Evolutionary conservation across 2,797 vertebrate genomes (phyloP).

Genomic region (Ceyx erithaca): DNA sequence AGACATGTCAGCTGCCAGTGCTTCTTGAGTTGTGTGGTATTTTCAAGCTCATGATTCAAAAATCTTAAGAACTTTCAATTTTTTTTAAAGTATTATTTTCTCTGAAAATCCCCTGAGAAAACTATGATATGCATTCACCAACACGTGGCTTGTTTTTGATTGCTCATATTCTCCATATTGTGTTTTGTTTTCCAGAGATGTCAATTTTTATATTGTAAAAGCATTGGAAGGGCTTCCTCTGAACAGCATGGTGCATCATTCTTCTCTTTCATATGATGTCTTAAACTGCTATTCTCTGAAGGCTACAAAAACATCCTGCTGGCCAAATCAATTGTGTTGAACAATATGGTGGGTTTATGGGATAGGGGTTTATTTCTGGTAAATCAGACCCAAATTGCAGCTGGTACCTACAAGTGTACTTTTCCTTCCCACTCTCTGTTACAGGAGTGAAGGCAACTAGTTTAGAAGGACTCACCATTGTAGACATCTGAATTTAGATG

Average conservation of each 20-base stretch:
- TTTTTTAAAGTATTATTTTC: background rate
- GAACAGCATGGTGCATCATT: background rate
- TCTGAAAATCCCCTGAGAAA: background rate
- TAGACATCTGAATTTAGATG: background rate
- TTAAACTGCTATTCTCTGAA: background rate
- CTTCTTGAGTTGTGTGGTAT: background rate
- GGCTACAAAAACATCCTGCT: background rate
- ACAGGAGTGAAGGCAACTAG: background rate
- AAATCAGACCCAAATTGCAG: background rate
- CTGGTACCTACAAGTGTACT: background rate
- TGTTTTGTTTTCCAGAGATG: background rate
- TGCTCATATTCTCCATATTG: background rate
- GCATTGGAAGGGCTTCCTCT: background rate
- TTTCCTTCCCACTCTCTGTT: background rate
- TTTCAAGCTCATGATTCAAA: conserved; percentile 2
- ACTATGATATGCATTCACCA: background rate
- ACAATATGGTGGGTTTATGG: background rate
- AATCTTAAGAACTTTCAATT: background rate
- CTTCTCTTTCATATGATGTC: background rate
- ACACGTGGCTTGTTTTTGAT: background rate
- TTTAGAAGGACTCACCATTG: fast-evolving
- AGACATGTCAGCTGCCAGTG: conserved; percentile 5
- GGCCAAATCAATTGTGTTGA: background rate
- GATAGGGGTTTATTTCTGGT: background rate
- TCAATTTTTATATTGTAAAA: background rate